Base-by-base conservation (phyloP, 1,140 invertebrate species). In the Cyrtorhinus lividipennis region DNA sequence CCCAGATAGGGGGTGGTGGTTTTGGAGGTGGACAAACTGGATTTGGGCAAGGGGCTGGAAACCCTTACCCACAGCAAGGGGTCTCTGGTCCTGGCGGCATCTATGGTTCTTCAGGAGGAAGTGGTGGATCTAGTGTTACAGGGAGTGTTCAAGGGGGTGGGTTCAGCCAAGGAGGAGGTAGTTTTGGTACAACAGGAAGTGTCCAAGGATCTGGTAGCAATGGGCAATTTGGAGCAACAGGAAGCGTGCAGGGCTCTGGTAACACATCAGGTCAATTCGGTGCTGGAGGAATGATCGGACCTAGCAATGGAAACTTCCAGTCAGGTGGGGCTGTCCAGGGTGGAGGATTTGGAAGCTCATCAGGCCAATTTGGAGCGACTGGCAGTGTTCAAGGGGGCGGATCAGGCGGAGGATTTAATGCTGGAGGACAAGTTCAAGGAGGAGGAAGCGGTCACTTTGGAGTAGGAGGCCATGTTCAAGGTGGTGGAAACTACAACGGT, bases 341-440 rank as follows among this genome's bases (percentile, higher is more conserved):
- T 22, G 38, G 62, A 12, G 27, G 26, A 0, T 38, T 24, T n/a
- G 24, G 27, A 63, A 20, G 53, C n/a, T 13, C n/a, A 18, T 30
- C 24, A 24, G 22, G 8, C 22, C 27, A 60, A 24, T 61, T 61
- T 44, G 23, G 58, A 38, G 45, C 59, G 5, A 23, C 59, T 44
- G 59, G 58, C 5, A 38, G 20, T n/a, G 24, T 64, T 24, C 57
- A 59, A 53, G 48, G 38, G 38, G 63, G 63, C 23, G 58, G 63
- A 59, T 22, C 12, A 45, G 63, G 63, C 24, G 58, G 63, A 10
- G 20, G 24, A 20, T 57, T 56, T 24, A 8, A 20, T 23, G 2
- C 56, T 3, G 56, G 18, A 3, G 56, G 56, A 2, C 13, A 13
- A 20, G 56, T 57, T 23, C 56, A 57, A 13, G 56, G 56, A 22